phyloP scores from a whole-genome alignment of 2,888 invertebrate species.

The Ariolimax columbianus region DNA sequence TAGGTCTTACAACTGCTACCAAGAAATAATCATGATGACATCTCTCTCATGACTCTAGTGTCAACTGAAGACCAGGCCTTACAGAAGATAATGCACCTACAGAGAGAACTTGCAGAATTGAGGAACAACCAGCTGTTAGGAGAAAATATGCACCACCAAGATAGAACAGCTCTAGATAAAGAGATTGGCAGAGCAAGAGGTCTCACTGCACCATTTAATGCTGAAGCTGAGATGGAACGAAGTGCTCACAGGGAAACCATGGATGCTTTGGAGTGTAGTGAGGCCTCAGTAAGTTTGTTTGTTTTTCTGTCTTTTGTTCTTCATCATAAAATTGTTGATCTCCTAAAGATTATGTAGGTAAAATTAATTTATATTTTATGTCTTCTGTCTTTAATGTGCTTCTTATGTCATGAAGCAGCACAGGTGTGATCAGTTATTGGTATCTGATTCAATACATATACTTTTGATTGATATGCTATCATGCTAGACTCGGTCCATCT shows the following conservation, averaged over 20 bases:
- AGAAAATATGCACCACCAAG: conserved; percentile 65
- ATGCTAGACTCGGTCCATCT: too few relatives aligned
- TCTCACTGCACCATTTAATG: conserved; percentile 62
- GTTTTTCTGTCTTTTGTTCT: not conserved
- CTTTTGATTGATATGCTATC: too few relatives aligned
- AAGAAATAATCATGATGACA: not conserved
- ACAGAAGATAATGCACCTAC: conserved; percentile 77
- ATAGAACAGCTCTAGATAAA: conserved; percentile 65
- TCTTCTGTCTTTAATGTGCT: not conserved
- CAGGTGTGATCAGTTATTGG: too few relatives aligned
- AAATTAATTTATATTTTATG: not conserved
- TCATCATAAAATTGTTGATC: not conserved
- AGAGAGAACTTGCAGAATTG: conserved; percentile 78
- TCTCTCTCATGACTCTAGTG: conserved; percentile 60
- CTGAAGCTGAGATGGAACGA: conserved; percentile 75
- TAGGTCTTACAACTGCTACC: not conserved
- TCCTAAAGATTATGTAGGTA: not conserved
- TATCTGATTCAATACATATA: too few relatives aligned
- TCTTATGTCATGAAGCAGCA: not conserved
- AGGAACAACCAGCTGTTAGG: conserved; percentile 72
- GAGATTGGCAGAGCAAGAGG: conserved; percentile 72
- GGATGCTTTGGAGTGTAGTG: conserved; percentile 76
- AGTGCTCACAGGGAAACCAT: conserved; percentile 77
- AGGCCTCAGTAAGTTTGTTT: conserved; percentile 70
- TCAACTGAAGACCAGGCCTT: conserved; percentile 77